Conservation (phyloP, 1,140 invertebrate genomes). For the Chelonus insularis region DNA sequence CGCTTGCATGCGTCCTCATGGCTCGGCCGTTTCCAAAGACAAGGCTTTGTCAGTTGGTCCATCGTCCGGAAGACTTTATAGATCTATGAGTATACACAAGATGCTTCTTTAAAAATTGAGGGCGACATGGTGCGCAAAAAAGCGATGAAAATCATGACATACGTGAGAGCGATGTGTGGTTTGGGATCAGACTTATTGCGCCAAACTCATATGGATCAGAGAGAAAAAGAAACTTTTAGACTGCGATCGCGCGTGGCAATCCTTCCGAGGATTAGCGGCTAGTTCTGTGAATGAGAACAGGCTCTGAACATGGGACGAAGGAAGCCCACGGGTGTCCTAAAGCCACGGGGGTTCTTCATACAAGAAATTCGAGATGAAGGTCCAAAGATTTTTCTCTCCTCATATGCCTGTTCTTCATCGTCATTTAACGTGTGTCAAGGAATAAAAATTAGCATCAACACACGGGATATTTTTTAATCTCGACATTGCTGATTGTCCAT, state of each 20-base stretch:
- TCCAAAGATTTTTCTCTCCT: constrained; percentile 18
- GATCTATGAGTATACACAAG: background rate
- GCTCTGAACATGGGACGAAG: constrained; percentile 4
- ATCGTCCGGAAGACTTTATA: constrained; percentile 9
- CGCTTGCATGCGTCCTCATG: constrained; percentile 27
- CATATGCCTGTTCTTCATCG: background rate
- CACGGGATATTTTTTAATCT: background rate
- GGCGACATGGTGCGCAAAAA: background rate
- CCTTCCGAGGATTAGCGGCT: constrained; percentile 30
- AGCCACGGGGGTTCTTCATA: constrained; percentile 19
- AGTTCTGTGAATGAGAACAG: constrained; percentile 21
- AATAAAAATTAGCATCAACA: background rate
- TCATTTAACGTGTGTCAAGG: constrained; percentile 2
- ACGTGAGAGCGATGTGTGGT: constrained; percentile 10
- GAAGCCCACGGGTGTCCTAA: constrained; percentile 19
- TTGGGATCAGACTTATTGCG: constrained; percentile 13
- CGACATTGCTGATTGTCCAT: no score
- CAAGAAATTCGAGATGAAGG: constrained; percentile 24
- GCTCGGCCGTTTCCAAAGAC: background rate
- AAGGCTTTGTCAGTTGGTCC: constrained; percentile 17
- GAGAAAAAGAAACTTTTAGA: constrained; percentile 6
- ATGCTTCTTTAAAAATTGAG: background rate
- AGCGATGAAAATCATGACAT: constrained; percentile 11
- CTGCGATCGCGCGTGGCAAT: constrained; percentile 28
- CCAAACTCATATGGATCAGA: no score